Base-by-base conservation (phyloP, 1,140 invertebrate species). In the Drosophila grimshawi region DNA sequence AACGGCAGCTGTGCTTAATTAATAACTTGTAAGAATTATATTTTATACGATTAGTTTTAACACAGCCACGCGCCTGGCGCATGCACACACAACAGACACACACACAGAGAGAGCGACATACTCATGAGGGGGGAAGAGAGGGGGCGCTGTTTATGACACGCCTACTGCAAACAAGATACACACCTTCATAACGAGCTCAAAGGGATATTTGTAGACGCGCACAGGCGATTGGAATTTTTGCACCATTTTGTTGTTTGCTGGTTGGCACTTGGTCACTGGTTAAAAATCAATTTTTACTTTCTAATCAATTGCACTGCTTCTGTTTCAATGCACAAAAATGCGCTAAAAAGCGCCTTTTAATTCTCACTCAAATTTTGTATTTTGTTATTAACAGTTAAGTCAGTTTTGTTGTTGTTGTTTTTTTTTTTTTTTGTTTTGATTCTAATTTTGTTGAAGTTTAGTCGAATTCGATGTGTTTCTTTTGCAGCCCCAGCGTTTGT, bases 191-290 rank as follows among this genome's bases (percentile, higher is more conserved):
- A 99, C 97, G 86, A 99, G 94, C 93, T 99, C 97, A 93, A 99
- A 99, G 35, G 98, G 97, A 93, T 98, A 96, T 93, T 99, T 99
- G 94, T 99, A 99, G 63, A 99, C 97, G 94, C 98, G 95, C 3
- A 99, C 96, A 76, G 98, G 98, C 67, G 97, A 98, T 91, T 98
- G 97, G 93, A 98, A 99, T 92, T 98, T 98, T 93, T 99, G 98
- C 83, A 99, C 98, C 98, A 99, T 99, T 93, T 90, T 88, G 52
- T 41, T 79, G 51, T 35, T 19, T 62, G 59, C 41, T 51, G 6
- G 48, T 57, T 43, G 51, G 49, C 76, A 78, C 75, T 73, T 65
- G 37, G 37, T 66, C 75, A 78, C 75, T 78, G 70, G 78, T 78
- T 74, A 80, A 80, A 80, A 80, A 80, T 80, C 78, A 78, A 80